Evolutionary conservation across 2,797 vertebrate species (phyloP).

Genomic region (Melanotaenia parkinsoni): DNA sequence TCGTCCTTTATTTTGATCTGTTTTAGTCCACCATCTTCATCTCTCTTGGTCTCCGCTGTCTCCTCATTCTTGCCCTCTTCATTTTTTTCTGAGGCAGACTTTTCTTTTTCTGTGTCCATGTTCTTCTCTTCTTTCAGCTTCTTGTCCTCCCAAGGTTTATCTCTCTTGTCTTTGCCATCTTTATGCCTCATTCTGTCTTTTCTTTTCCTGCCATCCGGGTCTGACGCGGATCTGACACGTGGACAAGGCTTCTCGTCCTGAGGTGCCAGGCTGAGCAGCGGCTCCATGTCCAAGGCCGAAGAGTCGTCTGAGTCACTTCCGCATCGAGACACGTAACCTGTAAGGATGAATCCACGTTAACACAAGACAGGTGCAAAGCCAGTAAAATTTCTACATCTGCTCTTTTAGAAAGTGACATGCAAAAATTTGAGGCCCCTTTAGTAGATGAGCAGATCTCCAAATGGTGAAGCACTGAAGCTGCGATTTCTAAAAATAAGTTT

Average conservation of each 20-base stretch:
- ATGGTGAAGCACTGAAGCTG: too few relatives aligned
- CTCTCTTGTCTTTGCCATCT: constrained; percentile 41
- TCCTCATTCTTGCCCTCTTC: constrained; percentile 25
- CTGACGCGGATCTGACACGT: constrained; percentile 59
- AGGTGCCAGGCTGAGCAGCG: constrained; percentile 55
- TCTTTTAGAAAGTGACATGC: background rate
- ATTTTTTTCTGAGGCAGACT: constrained; percentile 2
- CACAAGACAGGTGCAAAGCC: constrained; percentile 2
- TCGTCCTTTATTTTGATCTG: constrained; percentile 29
- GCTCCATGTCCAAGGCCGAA: constrained; percentile 86
- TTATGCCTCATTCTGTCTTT: constrained; percentile 53
- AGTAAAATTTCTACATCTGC: background rate
- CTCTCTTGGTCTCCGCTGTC: constrained; percentile 8
- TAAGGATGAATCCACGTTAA: constrained; percentile 13
- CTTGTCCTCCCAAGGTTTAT: constrained; percentile 22
- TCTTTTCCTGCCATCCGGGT: constrained; percentile 48
- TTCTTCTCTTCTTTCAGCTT: constrained; percentile 57
- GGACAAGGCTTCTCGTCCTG: constrained; percentile 43
- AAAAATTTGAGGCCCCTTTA: background rate
- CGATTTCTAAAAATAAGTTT: too few relatives aligned
- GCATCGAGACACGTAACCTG: constrained; percentile 93
- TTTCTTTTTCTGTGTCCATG: constrained; percentile 44
- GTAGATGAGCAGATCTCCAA: background rate
- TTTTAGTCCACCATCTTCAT: constrained; percentile 54
- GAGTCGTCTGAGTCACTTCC: constrained; percentile 94